Evolutionary conservation across 2,113 vertebrate species (phyloP).

Genomic region (Crypturellus undulatus): DNA sequence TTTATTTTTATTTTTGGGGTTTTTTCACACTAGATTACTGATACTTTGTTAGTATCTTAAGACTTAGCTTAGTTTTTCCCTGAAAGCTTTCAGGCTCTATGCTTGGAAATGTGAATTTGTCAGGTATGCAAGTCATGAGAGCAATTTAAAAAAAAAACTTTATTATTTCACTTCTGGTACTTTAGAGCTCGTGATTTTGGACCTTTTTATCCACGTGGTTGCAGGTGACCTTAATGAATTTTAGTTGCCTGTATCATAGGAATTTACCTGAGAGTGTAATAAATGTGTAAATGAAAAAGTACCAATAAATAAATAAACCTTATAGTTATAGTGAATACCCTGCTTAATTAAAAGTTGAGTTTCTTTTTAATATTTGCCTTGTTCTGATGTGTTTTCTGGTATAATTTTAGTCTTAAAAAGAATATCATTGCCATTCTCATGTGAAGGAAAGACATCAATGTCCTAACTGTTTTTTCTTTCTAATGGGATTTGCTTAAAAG

Average conservation of each 20-base stretch:
- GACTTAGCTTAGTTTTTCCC: not conserved
- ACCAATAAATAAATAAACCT: not conserved
- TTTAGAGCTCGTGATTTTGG: not conserved
- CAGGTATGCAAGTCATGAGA: not conserved
- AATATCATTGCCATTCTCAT: not conserved
- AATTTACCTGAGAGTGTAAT: not conserved
- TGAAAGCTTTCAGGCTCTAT: not conserved
- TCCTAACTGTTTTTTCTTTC: not conserved
- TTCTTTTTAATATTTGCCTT: not conserved
- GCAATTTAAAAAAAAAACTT: not conserved
- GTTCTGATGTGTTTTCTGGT: not conserved
- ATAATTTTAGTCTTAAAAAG: not conserved
- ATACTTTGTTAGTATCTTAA: not conserved
- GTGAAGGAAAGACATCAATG: accelerated
- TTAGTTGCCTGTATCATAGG: not conserved
- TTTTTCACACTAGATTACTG: not conserved
- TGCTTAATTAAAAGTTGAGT: not conserved
- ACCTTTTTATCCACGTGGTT: not conserved
- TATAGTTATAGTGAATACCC: not conserved
- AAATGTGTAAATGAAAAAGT: not conserved
- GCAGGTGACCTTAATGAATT: not conserved
- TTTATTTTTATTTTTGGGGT: not conserved
- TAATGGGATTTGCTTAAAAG: not conserved
- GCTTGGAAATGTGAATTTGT: not conserved
- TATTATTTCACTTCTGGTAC: not conserved